These are phyloP conservation scores for Saimiri boliviensis DNA, from an alignment of 2,113 vertebrate species.

Conservation along the genomic window DNA sequence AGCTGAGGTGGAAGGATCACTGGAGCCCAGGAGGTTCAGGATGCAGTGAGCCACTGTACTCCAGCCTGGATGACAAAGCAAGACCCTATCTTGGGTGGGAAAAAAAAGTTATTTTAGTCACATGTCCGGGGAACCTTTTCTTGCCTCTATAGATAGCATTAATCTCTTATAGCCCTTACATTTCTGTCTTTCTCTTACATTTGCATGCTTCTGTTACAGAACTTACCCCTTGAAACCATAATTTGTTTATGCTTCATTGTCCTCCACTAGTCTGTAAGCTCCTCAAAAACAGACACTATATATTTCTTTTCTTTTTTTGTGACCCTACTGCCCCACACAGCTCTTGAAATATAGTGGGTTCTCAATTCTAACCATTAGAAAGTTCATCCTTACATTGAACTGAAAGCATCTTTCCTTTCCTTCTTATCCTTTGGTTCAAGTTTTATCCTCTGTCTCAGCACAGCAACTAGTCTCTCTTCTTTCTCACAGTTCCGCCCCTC, in stretches of 20 bases:
- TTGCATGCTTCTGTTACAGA: background rate
- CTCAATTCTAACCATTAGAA: background rate
- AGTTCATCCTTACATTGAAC: background rate
- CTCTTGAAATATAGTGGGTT: background rate
- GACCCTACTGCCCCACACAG: background rate
- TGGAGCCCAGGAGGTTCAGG: no score
- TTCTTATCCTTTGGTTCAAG: background rate
- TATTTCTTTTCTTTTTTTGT: background rate
- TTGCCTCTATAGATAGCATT: background rate
- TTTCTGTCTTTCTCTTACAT: background rate
- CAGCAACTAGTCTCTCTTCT: background rate
- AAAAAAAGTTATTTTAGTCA: background rate
- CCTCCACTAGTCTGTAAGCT: background rate
- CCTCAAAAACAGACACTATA: background rate
- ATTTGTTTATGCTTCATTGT: background rate
- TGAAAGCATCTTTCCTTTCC: conserved; percentile 8
- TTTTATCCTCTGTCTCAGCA: conserved; percentile 5
- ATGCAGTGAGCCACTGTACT: no score
- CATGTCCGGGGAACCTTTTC: background rate
- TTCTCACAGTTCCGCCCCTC: background rate
- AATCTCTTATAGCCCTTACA: background rate
- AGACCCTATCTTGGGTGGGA: no score
- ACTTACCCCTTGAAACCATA: background rate
- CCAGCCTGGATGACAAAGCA: no score
- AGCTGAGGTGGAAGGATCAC: no score